Base-by-base conservation (phyloP, 1,140 invertebrate species). In the Portunus trituberculatus region DNA sequence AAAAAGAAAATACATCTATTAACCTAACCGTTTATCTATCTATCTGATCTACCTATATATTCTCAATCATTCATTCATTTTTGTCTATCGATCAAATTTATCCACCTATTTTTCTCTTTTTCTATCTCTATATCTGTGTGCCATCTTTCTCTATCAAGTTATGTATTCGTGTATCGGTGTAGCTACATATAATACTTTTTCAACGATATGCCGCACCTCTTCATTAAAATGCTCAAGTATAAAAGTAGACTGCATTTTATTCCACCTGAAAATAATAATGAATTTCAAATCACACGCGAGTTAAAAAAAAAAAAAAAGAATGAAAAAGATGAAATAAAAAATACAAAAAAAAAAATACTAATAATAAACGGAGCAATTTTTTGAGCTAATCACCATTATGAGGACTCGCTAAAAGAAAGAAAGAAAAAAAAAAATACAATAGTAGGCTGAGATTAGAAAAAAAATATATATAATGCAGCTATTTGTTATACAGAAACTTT, bases 121-220 rank as follows among this genome's bases (percentile, higher is more conserved):
- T 28, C 31, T 59, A 12, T 59, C 52, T 59, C 52, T 59, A 2
- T 59, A 12, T 59, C 52, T 59, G 12, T 59, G 6, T 14, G 6
- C 48, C 14, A 6, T 52, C 48, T 52, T 14, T 52, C 48, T 52
- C 48, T 52, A 52, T 52, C 6, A 52, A 52, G 14, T 52, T 31
- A 87, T 87, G 29, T 87, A 87, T 29, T 16, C 29, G 29, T 87
- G 29, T 87, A 87, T 29, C 10, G 10, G 29, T 46, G 29, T 87
- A 87, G 10, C n/a, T 88, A 88, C 29, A 88, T 88, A 88, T 88
- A 88, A 45, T 88, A 4, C 86, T 25, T 32, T 32, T 45, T 88
- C 12, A 16, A 32, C 20, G 67, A n/a, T n/a, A 25, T 76, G n/a
- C 16, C 12, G 67, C n/a, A 76, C 3, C 67, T 76, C 6, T 25